Conservation (phyloP, 2,113 vertebrate genomes). For the Spea multiplicata region DNA sequence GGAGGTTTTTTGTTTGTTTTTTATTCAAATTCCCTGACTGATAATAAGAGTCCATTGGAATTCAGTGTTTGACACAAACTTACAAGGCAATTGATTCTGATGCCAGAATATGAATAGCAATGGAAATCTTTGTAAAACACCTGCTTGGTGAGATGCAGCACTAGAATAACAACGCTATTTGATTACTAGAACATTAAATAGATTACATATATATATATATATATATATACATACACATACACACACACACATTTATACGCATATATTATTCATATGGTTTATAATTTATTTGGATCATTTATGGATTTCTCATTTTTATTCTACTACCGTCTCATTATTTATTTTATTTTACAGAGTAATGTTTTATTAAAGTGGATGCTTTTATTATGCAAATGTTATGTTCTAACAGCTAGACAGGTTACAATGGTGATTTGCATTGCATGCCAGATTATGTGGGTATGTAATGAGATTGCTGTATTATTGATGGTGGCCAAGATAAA, state of each 20-base stretch:
- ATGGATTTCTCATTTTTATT: slow-evolving; percentile 5
- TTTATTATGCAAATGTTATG: slow-evolving; percentile 34
- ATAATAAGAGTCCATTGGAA: slow-evolving; percentile 11
- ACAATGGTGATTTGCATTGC: slow-evolving; percentile 32
- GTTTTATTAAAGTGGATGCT: slow-evolving; percentile 41
- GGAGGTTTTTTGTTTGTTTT: background rate
- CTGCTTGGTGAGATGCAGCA: slow-evolving; percentile 17
- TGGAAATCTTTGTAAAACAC: slow-evolving; percentile 37
- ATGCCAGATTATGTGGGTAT: slow-evolving; percentile 31
- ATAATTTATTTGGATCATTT: too few relatives aligned
- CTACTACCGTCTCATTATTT: slow-evolving; percentile 1
- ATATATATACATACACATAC: too few relatives aligned
- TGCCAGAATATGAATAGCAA: slow-evolving; percentile 20
- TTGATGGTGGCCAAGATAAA: slow-evolving; percentile 33
- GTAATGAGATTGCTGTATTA: slow-evolving; percentile 37
- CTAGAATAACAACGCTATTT: slow-evolving; percentile 21
- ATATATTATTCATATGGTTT: too few relatives aligned
- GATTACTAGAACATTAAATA: slow-evolving; percentile 20
- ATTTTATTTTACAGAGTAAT: slow-evolving; percentile 30
- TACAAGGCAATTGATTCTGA: slow-evolving; percentile 13
- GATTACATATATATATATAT: slow-evolving; percentile 1
- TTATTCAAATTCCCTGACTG: slow-evolving; percentile 6
- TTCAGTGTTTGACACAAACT: background rate
- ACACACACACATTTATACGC: too few relatives aligned
- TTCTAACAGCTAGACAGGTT: slow-evolving; percentile 36